Percentiles rank a stretch among this genome's conserved stretches.
phyloP scores from a whole-genome alignment of 2,888 invertebrate genomes.

The Diabrotica balteata region DNA sequence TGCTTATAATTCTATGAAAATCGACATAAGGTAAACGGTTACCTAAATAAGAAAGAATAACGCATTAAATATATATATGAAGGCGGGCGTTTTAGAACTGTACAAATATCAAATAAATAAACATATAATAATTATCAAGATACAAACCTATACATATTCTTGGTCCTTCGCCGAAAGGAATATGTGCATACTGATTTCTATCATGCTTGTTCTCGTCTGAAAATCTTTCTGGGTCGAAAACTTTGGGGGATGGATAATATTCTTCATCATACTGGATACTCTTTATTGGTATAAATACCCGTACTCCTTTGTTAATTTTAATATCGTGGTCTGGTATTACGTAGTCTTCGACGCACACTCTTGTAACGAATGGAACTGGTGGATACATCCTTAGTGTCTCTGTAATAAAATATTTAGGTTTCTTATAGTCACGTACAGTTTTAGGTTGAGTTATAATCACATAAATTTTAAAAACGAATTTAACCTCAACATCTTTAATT shows the following conservation, averaged over 20 bases:
- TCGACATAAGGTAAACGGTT: too few species aligned
- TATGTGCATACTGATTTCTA: slow-evolving; percentile 32
- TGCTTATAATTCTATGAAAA: too few species aligned
- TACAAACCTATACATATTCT: slow-evolving; percentile 37
- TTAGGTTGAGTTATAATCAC: too few species aligned
- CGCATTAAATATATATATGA: too few species aligned
- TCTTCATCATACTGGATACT: slow-evolving; percentile 38
- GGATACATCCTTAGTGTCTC: slow-evolving; percentile 41
- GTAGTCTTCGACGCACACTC: slow-evolving; percentile 38
- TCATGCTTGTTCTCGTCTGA: slow-evolving; percentile 33
- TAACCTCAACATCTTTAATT: too few species aligned
- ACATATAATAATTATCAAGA: too few species aligned
- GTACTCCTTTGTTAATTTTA: slow-evolving; percentile 33
- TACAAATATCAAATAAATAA: too few species aligned
- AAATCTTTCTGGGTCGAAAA: slow-evolving; percentile 42
- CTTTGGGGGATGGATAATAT: slow-evolving; percentile 35
- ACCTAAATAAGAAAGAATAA: too few species aligned
- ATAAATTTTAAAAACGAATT: too few species aligned
- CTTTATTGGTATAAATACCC: slow-evolving; percentile 32
- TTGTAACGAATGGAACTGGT: slow-evolving; percentile 32
- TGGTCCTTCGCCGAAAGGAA: slow-evolving; percentile 42
- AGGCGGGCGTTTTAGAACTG: too few species aligned
- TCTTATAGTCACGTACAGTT: too few species aligned
- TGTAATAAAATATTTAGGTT: slow-evolving; percentile 15
- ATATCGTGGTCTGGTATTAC: slow-evolving; percentile 35